Base-by-base conservation (phyloP, 2,888 invertebrate genomes). In the Mythimna albipuncta region DNA sequence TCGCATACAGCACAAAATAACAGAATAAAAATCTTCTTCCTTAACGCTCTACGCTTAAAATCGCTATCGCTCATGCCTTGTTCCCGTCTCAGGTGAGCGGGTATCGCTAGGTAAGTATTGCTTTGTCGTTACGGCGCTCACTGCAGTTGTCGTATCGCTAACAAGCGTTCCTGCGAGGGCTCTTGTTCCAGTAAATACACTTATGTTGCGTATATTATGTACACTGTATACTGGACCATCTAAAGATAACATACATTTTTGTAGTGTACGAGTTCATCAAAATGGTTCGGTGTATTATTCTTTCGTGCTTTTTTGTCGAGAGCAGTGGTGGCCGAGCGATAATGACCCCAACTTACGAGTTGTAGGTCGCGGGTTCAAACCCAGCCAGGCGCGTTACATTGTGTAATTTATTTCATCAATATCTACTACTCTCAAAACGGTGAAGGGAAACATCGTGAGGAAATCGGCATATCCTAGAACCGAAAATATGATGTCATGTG, bases 161-260 rank as follows among this genome's bases (percentile, higher is more conserved):
- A 91, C 91, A 92, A 92, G 91, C 91, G 82, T 89, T 81, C 88
- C 88, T 86, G 77, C 69, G 86, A 84, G 87, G 88, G 86, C 86
- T 88, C 85, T 88, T 87, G 85, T 88, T 88, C 83, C 82, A 84
- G 82, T 80, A 84, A 87, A 86, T 77, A 85, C 80, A 70, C 73
- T 78, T 84, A 76, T 70, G 69, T 77, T 79, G 64, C 57, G 62
- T 72, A 75, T 68, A 65, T 63, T 77, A 75, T 69, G 26, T 72
- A 75, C 64, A 52, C 44, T 69, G 26, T 59, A 68, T 73, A 58
- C 35, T 50, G 50, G 68, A 66, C 58, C 67, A 66, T 50, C 62
- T 64, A 58, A 70, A 73, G 77, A 62, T 67, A 72, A 64, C 70
- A 52, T 62, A 52, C 26, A 79, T 75, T 64, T 75, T 63, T 64